phyloP scores from a whole-genome alignment of 2,113 vertebrate genomes.

The Phyllopteryx taeniolatus region DNA sequence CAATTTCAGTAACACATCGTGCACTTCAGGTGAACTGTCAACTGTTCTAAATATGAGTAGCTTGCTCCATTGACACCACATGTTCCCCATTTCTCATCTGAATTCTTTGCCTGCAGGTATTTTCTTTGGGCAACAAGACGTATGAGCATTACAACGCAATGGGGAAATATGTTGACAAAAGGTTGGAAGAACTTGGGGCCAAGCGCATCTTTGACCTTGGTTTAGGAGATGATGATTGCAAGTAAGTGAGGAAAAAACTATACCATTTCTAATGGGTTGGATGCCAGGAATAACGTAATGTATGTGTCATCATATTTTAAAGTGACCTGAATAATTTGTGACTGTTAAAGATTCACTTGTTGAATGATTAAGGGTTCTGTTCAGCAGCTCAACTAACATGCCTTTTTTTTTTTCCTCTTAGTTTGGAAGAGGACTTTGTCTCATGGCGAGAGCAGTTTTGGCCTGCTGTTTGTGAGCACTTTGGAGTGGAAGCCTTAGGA shows the following conservation, averaged over 20 bases:
- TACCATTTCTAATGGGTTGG: background rate
- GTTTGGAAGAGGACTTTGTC: constrained; percentile 93
- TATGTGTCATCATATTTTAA: background rate
- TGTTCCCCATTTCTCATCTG: background rate
- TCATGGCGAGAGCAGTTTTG: constrained; percentile 99
- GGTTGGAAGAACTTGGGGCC: constrained; percentile 87
- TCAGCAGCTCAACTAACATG: background rate
- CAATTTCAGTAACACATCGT: background rate
- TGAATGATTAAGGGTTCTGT: background rate
- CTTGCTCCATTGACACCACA: background rate
- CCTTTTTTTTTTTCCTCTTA: constrained; percentile 30
- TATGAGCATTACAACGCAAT: constrained; percentile 98
- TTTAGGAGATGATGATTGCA: constrained; percentile 89
- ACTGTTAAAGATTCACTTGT: background rate
- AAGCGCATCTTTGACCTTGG: constrained; percentile 92
- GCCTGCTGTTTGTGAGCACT: constrained; percentile 94
- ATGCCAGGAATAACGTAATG: background rate
- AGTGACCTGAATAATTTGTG: background rate
- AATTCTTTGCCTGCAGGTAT: constrained; percentile 77
- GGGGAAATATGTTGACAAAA: constrained; percentile 94
- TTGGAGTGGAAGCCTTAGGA: constrained; percentile 92
- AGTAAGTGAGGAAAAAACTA: constrained; percentile 78
- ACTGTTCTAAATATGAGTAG: background rate
- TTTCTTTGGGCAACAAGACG: constrained; percentile 94
- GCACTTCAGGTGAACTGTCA: background rate